Base-by-base conservation (phyloP, 2,113 vertebrate species). In the Myrmophylax atrothorax region DNA sequence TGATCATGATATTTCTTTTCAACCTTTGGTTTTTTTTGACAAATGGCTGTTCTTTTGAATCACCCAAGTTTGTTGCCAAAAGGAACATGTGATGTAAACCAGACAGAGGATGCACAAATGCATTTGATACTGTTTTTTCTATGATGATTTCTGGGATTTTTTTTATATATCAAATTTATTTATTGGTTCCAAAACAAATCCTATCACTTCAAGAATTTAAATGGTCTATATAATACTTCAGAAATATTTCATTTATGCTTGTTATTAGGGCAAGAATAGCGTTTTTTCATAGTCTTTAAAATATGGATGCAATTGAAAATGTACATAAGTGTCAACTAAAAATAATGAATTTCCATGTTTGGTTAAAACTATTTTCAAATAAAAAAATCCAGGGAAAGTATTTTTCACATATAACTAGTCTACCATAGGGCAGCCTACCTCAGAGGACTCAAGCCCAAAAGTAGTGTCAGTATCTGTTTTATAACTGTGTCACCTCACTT, bases 401-500 rank as follows among this genome's bases (percentile, higher is more conserved):
- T 60, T 93, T 88, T 86, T 83, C 4, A 4, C 46, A 78, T 22
- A 47, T 18, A 84, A 66, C 38, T 58, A 84, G 18, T 68, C 78
- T 86, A 24, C 81, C 60, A 47, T 3, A 79, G 62, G 68, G 40
- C 31, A 93, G 66, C 80, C 47, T 67, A 38, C 49, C 92, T 93
- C 88, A 80, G 75, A 90, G 49, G 53, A 47, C 75, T 73, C 37
- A 46, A 56, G 47, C 73, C 46, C 47, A 37, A 78, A 92, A 84
- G 64, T 15, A 89, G 47, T 64, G 47, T 37, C 81, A 95, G 76
- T 69, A 64, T 95, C 92, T 93, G 90, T 38, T 95, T 96, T 86
- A 64, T 89, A 96, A 93, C 76, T 25, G 58, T 46, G 74, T 93
- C 90, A 90, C 90, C 84, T 92, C 78, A 88, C 82, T 75, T 84